A percentile compares a stretch with the other conserved stretches of the same genome.
These are phyloP conservation scores for Murina feae DNA, from an alignment of 2,113 vertebrate species.

Conservation along the genomic window DNA sequence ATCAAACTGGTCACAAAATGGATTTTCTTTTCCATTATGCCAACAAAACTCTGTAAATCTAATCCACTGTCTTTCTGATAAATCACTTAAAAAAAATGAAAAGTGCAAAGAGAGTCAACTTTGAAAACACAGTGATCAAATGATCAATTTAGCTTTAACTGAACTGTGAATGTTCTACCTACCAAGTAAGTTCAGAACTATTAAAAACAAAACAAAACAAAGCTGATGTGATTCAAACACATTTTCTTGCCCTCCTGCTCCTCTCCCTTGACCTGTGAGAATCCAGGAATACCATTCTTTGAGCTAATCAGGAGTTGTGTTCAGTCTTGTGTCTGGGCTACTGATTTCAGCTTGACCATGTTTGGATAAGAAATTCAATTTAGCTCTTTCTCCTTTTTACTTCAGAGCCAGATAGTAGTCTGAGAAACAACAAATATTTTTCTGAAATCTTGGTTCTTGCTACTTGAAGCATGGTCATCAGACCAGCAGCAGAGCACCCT, in stretches of 20 bases:
- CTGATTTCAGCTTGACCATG: background rate
- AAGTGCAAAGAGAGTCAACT: constrained; percentile 30
- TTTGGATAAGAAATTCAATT: background rate
- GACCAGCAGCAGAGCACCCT: background rate
- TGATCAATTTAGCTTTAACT: constrained; percentile 29
- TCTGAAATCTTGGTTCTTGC: background rate
- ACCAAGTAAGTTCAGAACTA: background rate
- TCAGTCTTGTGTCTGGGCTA: background rate
- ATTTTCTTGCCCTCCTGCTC: background rate
- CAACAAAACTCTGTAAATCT: constrained; percentile 30
- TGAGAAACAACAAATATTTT: background rate
- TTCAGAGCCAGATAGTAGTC: background rate
- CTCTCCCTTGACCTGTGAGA: no score
- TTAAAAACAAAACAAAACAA: background rate
- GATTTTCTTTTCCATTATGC: constrained; percentile 58
- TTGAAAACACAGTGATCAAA: constrained; percentile 24
- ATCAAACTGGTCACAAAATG: constrained; percentile 53
- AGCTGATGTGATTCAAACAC: background rate
- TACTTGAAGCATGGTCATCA: background rate
- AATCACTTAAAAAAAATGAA: constrained; percentile 18
- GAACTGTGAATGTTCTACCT: background rate
- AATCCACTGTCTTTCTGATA: constrained; percentile 29
- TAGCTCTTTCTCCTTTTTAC: background rate
- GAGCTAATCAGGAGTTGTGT: background rate
- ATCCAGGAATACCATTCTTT: background rate